Evolutionary conservation across 2,888 invertebrate species (phyloP).

Genomic region (Terebella lapidaria): DNA sequence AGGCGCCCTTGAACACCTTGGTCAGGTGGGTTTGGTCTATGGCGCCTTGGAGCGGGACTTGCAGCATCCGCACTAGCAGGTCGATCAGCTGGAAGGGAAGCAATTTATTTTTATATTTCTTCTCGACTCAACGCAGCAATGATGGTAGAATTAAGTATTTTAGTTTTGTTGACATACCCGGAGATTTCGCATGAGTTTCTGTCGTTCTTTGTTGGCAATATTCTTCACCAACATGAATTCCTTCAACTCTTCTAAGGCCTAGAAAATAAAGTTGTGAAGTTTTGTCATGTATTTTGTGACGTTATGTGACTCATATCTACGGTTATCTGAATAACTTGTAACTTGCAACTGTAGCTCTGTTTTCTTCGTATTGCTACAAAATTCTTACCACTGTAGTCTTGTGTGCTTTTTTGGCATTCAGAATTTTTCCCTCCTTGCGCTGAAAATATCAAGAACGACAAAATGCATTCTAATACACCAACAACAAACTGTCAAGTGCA

Average conservation of each 20-base stretch:
- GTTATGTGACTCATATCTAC: neutral
- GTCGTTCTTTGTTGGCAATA: slow-evolving; percentile 45
- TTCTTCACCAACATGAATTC: slow-evolving; percentile 45
- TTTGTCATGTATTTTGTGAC: neutral
- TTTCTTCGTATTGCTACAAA: too few species aligned
- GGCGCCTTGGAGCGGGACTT: slow-evolving; percentile 43
- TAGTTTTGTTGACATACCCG: slow-evolving; percentile 30
- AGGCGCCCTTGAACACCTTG: slow-evolving; percentile 50
- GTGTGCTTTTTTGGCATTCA: slow-evolving; percentile 51
- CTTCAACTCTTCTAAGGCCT: slow-evolving; percentile 49
- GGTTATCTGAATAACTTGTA: neutral
- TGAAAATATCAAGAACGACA: slow-evolving; percentile 26
- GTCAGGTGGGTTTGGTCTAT: slow-evolving; percentile 48
- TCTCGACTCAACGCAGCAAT: neutral
- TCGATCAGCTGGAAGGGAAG: slow-evolving; percentile 53
- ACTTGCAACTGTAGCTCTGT: too few species aligned
- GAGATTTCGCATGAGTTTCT: slow-evolving; percentile 52
- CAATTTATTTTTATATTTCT: too few species aligned
- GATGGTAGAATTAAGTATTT: neutral
- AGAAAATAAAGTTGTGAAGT: slow-evolving; percentile 4
- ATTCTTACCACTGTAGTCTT: slow-evolving; percentile 25
- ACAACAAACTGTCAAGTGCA: neutral
- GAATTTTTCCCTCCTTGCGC: slow-evolving; percentile 38
- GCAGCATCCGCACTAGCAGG: slow-evolving; percentile 47
- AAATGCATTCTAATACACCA: neutral